Base-by-base conservation (phyloP, 2,888 invertebrate genomes). In the Sinelater perroti region DNA sequence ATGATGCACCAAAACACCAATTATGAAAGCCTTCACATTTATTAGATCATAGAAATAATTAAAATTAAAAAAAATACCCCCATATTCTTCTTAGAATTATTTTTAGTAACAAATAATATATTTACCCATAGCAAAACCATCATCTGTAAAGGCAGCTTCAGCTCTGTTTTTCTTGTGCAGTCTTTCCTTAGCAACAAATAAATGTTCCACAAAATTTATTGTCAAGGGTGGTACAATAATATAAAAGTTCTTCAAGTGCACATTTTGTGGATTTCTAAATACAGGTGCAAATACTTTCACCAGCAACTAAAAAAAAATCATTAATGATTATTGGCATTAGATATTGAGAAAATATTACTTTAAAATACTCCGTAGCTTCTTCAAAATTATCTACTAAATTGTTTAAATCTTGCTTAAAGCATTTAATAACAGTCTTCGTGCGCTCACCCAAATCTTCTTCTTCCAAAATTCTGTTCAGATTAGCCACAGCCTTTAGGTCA, bases 81-180 rank as follows among this genome's bases (percentile, higher is more conserved):
- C n/a, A n/a, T n/a, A n/a, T n/a, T n/a, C n/a, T n/a, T n/a, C n/a
- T n/a, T n/a, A n/a, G n/a, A n/a, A n/a, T n/a, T n/a, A n/a, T n/a
- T n/a, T n/a, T n/a, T n/a, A n/a, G n/a, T n/a, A n/a, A n/a, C n/a
- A n/a, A n/a, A n/a, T n/a, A n/a, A n/a, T 45, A 26, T 24, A 24
- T 11, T 84, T 80, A 74, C 97, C 99, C 86, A 99, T 93, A 2
- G 96, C 92, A 80, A 99, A 98, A 8, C 99, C 99, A 78, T 99
- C 99, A 78, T 99, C 98, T 7, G 97, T 96, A 74, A 99, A 96
- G 1, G 94, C 88, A 42, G 94, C 91, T 8, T 92, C 93, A 8
- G 83, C 82, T 79, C 90, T 91, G 73, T 91, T 91, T 74, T 94
- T 95, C 75, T 96, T 96, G 60, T 87, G 90, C 78, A 98, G 87